Evolutionary conservation across 1,140 invertebrate genomes (phyloP).

Genomic region (Lithobius niger): DNA sequence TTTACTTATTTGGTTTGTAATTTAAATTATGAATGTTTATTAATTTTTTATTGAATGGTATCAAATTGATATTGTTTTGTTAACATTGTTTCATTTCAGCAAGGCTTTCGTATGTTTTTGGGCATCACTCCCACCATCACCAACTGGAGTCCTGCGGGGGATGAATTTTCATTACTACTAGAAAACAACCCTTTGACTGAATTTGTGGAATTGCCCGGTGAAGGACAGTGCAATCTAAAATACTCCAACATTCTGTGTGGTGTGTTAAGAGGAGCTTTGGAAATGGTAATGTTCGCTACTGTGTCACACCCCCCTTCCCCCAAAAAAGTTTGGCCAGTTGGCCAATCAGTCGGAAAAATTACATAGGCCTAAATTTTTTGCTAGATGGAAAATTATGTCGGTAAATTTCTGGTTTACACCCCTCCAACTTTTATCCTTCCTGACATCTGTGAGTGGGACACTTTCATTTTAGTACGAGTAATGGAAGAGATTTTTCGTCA

Average conservation of each 20-base stretch:
- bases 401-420: no score
- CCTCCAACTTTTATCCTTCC: no score
- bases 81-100: constrained; percentile 33
- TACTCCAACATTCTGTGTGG: constrained; percentile 94
- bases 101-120: constrained; percentile 76
- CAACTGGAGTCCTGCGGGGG: constrained; percentile 83
- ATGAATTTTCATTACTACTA: constrained; percentile 93
- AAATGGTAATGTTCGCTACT: constrained; percentile 63
- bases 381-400: no score
- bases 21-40: neutral
- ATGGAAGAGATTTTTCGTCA: no score
- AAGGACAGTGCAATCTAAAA: constrained; percentile 64
- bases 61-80: no score
- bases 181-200: constrained; percentile 95
- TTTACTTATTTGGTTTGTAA: no score
- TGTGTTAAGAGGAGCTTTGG: constrained; percentile 81
- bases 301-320: no score
- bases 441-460: no score
- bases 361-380: no score
- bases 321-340: no score
- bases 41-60: neutral
- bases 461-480: no score
- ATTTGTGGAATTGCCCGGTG: constrained; percentile 95
- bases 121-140: constrained; percentile 78
- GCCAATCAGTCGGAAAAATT: no score